Conservation (phyloP, 2,797 vertebrate genomes). For the Ctenopoma kingsleyae region DNA sequence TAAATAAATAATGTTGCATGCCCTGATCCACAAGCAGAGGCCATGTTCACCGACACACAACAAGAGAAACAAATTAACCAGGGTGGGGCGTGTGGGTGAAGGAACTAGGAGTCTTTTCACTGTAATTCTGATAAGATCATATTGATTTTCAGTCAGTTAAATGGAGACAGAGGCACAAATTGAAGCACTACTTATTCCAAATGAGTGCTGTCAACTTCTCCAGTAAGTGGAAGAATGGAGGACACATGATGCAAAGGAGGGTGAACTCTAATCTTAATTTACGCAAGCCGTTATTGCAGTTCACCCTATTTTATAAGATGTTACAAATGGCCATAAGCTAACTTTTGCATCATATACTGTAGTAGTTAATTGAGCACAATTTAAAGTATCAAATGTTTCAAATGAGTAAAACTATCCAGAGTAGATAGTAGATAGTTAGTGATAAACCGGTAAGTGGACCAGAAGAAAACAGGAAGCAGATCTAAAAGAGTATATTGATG, state of each 20-base stretch:
- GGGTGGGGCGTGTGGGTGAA: neutral
- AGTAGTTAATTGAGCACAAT: too few relatives aligned
- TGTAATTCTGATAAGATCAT: constrained; percentile 34
- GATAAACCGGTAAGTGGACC: too few relatives aligned
- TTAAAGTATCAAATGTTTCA: too few relatives aligned
- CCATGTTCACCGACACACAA: constrained; percentile 52
- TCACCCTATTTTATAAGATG: neutral
- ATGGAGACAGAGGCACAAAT: constrained; percentile 16
- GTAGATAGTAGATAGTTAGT: too few relatives aligned
- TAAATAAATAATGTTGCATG: constrained; percentile 77
- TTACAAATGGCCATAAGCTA: neutral
- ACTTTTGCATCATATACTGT: neutral
- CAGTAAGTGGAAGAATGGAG: neutral
- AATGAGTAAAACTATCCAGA: too few relatives aligned
- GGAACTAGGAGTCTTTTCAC: constrained; percentile 14
- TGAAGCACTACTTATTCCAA: constrained; percentile 19
- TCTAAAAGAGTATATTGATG: too few relatives aligned
- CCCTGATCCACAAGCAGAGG: constrained; percentile 63
- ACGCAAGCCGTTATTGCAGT: neutral
- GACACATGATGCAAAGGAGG: neutral
- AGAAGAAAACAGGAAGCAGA: too few relatives aligned
- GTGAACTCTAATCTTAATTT: neutral
- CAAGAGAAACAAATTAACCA: constrained; percentile 43
- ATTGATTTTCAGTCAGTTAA: constrained; percentile 55
- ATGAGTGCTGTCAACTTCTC: constrained; percentile 17